Conservation (phyloP, 2,113 vertebrate species). For the Myrmophylax atrothorax region DNA sequence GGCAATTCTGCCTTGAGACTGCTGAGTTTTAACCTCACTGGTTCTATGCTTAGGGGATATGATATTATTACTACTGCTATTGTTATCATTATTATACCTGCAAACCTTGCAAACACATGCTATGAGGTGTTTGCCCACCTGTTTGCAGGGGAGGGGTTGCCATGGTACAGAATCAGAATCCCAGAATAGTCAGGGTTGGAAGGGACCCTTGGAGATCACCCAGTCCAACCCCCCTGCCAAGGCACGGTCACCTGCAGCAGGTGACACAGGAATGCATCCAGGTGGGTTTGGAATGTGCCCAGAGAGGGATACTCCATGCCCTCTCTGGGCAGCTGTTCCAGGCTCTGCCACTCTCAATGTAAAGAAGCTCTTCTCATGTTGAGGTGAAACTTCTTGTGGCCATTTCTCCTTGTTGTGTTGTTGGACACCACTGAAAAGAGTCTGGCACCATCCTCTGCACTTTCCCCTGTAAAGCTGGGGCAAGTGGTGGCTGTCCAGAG, state of each 20-base stretch:
- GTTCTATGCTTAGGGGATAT: background rate
- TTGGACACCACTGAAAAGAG: background rate
- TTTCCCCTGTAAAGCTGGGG: background rate
- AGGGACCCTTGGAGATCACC: background rate
- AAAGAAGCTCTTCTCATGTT: background rate
- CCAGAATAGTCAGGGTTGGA: background rate
- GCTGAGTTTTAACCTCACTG: background rate
- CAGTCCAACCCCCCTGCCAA: background rate
- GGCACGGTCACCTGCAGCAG: background rate
- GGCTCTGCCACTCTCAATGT: background rate
- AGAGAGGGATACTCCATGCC: background rate
- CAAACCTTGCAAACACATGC: accelerated
- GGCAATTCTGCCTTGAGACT: background rate
- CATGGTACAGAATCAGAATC: background rate
- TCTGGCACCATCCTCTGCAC: background rate
- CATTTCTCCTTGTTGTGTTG: accelerated
- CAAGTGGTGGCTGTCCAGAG: accelerated
- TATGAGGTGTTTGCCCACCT: background rate
- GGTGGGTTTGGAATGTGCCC: background rate
- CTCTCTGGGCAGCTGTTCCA: background rate
- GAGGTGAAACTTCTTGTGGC: background rate
- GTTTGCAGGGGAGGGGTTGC: accelerated
- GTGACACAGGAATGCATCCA: background rate
- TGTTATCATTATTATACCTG: background rate
- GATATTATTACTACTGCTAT: background rate